Conservation (phyloP, 2,888 invertebrate species). For the Hymenopus coronatus region DNA sequence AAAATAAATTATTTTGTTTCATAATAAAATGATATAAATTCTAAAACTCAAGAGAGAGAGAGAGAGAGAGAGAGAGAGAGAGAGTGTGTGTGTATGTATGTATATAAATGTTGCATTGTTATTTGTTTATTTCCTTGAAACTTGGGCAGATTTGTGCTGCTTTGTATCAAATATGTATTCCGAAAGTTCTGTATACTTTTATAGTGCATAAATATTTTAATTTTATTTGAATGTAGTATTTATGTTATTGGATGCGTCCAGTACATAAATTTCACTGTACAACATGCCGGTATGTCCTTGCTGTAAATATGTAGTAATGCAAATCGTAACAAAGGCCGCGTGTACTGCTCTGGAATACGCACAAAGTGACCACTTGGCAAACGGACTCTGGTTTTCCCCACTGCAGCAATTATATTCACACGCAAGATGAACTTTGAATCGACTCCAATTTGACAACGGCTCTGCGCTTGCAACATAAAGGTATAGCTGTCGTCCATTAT, state of each 20-base stretch:
- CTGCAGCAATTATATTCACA: conserved; percentile 1
- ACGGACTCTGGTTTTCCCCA: background rate
- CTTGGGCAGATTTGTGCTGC: too few species aligned
- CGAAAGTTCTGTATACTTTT: too few species aligned
- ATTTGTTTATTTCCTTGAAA: too few species aligned
- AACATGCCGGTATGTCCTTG: background rate
- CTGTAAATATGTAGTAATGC: background rate
- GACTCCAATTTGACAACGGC: background rate
- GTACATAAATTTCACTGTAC: background rate
- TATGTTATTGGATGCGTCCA: background rate
- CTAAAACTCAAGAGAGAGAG: too few species aligned
- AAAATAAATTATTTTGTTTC: too few species aligned
- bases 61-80: too few species aligned
- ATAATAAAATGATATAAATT: too few species aligned
- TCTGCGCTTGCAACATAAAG: background rate
- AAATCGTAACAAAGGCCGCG: background rate
- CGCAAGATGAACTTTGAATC: conserved; percentile 12
- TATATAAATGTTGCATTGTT: too few species aligned
- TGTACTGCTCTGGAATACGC: background rate
- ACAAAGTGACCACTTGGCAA: background rate
- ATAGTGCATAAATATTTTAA: too few species aligned
- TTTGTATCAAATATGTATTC: too few species aligned
- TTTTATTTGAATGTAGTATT: too few species aligned
- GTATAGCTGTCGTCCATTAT: background rate
- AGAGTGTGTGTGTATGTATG: too few species aligned